A percentile compares a stretch with the other conserved stretches of the same genome.
Conservation (phyloP, 35 echinoderm and acorn worm genomes). For the Heliocidaris tuberculata region DNA sequence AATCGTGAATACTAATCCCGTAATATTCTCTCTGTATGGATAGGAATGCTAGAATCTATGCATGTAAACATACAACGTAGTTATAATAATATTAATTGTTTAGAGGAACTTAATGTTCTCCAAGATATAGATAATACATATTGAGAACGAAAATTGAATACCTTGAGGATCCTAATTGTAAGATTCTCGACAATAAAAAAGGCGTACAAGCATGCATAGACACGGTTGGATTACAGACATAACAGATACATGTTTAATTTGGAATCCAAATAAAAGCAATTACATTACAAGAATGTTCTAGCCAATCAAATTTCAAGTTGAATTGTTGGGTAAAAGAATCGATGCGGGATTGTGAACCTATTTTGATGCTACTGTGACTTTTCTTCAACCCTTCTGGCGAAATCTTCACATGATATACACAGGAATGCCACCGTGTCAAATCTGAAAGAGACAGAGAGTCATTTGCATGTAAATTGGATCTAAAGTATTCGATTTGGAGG, state of each 20-base stretch:
- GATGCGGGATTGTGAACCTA: background rate
- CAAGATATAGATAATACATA: background rate
- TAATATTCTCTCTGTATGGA: no score
- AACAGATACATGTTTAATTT: no score
- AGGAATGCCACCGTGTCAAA: background rate
- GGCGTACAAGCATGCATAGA: no score
- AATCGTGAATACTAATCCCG: background rate
- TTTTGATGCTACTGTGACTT: background rate
- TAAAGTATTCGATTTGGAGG: background rate
- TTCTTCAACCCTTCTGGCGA: background rate
- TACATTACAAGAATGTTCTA: no score
- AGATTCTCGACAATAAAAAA: no score
- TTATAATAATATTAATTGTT: background rate
- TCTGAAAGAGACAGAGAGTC: background rate
- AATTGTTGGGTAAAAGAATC: background rate
- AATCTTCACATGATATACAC: background rate
- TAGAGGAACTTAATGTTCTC: background rate
- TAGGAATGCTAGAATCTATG: background rate
- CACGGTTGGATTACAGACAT: no score
- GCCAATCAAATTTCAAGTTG: background rate
- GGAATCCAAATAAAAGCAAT: no score
- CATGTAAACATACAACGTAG: background rate
- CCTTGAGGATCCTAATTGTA: no score
- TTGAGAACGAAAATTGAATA: background rate
- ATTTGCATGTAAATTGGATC: constrained; percentile 12